A percentile compares a stretch with the other conserved stretches of the same genome.
phyloP scores from a whole-genome alignment of 2,113 vertebrate genomes.

The Crotalus horridus region DNA sequence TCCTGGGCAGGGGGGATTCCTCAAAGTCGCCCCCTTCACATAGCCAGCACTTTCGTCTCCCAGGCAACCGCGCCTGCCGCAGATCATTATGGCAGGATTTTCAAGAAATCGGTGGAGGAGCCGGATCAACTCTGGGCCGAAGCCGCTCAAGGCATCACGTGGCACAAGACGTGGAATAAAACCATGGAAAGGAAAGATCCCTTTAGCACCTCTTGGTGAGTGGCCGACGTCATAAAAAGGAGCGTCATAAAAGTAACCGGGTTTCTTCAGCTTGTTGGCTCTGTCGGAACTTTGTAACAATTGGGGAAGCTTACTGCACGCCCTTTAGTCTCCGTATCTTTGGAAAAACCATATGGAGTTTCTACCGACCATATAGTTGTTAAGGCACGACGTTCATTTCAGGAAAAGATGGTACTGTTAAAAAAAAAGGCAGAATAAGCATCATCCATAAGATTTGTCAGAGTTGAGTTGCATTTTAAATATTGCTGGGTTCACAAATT shows the following conservation, averaged over 20 bases:
- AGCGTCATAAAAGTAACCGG: neutral
- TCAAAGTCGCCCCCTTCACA: neutral
- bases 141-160: slow-evolving; percentile 63
- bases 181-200: slow-evolving; percentile 49
- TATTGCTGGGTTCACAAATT: neutral
- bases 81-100: slow-evolving; percentile 55
- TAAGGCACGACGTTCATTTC: neutral
- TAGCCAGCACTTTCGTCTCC: neutral
- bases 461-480: neutral
- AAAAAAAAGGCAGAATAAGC: neutral
- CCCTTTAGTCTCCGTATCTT: neutral
- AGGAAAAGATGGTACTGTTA: neutral
- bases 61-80: neutral
- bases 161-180: slow-evolving; percentile 71
- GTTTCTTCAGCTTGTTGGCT: neutral
- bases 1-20: neutral
- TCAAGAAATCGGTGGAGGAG: slow-evolving; percentile 57
- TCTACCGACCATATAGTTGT: neutral
- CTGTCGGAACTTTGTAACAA: neutral
- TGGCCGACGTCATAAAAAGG: neutral
- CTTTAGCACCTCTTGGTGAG: slow-evolving; percentile 65
- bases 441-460: too few relatives aligned
- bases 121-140: slow-evolving; percentile 68
- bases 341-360: neutral
- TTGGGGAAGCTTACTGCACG: neutral